Evolutionary conservation across 2,113 vertebrate genomes (phyloP).

Genomic region (Gopherus flavomarginatus): DNA sequence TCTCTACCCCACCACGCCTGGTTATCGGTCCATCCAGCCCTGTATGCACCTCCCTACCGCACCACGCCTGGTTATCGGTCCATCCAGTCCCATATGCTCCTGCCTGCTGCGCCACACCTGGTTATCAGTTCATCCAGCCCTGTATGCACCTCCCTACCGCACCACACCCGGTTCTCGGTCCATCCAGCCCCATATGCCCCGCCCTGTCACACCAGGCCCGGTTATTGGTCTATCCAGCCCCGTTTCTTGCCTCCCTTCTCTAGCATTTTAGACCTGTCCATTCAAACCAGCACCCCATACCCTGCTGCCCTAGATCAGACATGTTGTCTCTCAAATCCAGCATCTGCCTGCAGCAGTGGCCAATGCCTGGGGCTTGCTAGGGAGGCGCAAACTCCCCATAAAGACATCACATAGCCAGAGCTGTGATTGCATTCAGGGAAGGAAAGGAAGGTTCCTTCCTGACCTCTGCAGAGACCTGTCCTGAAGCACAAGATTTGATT

Average conservation of each 20-base stretch:
- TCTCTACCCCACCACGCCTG: too few relatives aligned
- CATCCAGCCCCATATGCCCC: too few relatives aligned
- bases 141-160: background rate
- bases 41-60: too few relatives aligned
- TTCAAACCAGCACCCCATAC: background rate
- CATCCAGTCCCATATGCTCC: too few relatives aligned
- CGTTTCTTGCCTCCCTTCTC: background rate
- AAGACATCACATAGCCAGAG: background rate
- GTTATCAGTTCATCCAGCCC: too few relatives aligned
- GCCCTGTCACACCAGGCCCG: too few relatives aligned
- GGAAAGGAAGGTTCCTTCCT: background rate
- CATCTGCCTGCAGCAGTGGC: background rate
- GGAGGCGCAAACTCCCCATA: background rate
- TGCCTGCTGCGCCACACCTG: too few relatives aligned
- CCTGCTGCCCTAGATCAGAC: background rate
- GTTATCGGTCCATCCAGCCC: background rate
- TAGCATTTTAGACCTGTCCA: background rate
- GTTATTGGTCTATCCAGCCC: background rate
- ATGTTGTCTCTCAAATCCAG: background rate
- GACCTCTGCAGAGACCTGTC: background rate
- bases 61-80: too few relatives aligned
- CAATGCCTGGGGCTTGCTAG: background rate
- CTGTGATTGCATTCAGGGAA: background rate
- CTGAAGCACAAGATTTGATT: background rate
- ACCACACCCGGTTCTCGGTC: rapidly evolving